Evolutionary conservation across 2,888 invertebrate species (phyloP), one percentile per base, ranked within the genome.

Genomic region (Salticus scenicus): DNA sequence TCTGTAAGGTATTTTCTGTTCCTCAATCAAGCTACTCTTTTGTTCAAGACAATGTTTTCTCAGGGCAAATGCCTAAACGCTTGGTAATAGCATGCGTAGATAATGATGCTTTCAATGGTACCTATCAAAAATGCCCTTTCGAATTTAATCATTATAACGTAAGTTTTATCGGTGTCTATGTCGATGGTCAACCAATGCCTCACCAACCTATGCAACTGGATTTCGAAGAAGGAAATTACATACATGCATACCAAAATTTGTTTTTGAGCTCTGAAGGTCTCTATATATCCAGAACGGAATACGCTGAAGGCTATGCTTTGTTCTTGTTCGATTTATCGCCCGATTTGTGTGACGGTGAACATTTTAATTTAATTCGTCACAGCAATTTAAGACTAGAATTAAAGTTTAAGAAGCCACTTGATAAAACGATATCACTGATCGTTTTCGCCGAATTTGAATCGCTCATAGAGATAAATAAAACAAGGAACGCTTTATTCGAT

Each of bases 61-160:
- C 14, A 12, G 63, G 71, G 1, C 78, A 78, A 30, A 78, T 78
- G 70, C 70, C 70, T 63, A 63, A 78, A 10, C 63, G 41, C 10
- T 20, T 78, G 12, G 66, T 73, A 0, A 42, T 72, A 0, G 71
- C 64, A 0, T 72, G 71, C 27, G 72, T 80, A 12, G 47, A 66
- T 51, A 80, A 72, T 64, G 66, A 73, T 28, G 72, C 79, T 0
- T 80, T 80, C 8, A 72, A 80, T n/a, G 72, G 79, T 10, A 72
- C 27, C n/a, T 42, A 66, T 47, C 24, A 72, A 42, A 80, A 80
- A 5, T 72, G 37, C 14, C 51, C 73, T 10, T 73, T 80, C 31
- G 80, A 80, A 17, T 73, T 66, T 42, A 80, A 66, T n/a, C 72
- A 73, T 20, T 63, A 63, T 7, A 28, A 78, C 42, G 63, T 41